Evolutionary conservation across 30 jellyfish, hydroid and myxozoan species (phyloP), one percentile per base, ranked within the genome.

Genomic region (Aurelia coerulea): DNA sequence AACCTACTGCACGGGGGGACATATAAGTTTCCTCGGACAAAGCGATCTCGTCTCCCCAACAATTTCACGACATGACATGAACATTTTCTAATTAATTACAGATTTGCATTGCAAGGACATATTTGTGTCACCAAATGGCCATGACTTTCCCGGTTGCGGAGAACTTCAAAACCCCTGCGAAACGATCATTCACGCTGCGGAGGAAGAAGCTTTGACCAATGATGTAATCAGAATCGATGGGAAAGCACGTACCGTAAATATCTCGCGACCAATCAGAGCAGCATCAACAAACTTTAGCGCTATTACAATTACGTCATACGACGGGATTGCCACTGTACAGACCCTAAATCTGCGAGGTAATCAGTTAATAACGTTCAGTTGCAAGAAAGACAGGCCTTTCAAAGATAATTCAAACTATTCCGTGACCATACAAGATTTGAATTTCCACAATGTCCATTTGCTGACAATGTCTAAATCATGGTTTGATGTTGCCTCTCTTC

Each of bases 71-170:
- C 29, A 23, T 23, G 29, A 23, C 29, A 23, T 23, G 29, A 23
- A 23, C 29, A 23, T 23, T 23, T 23, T 23, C 29, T 23, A 23
- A 23, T 23, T 23, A 3, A 60, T 60, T 60, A 17, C 35, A 60
- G 70, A 23, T 15, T 17, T 15, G 35, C 70, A 60, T 17, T n/a
- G 70, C 31, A 60, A 60, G 72, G 73, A 74, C 3, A 54, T 74
- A 46, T 74, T 49, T 74, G 85, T 74, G 7, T 74, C 85, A 14
- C 85, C 85, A 50, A 46, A 18, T 16, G 85, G 85, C 31, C 19
- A 16, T 10, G 73, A 74, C 73, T 34, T 4, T 18, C 50, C 72
- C 12, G 56, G 56, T 33, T 74, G 85, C 54, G 37, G 54, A 19
- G 16, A 68, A 14, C 29, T 15, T 6, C 34, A 53, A 11, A 7